Evolutionary conservation across 2,888 invertebrate genomes (phyloP).

Genomic region (Nowickia ferox): DNA sequence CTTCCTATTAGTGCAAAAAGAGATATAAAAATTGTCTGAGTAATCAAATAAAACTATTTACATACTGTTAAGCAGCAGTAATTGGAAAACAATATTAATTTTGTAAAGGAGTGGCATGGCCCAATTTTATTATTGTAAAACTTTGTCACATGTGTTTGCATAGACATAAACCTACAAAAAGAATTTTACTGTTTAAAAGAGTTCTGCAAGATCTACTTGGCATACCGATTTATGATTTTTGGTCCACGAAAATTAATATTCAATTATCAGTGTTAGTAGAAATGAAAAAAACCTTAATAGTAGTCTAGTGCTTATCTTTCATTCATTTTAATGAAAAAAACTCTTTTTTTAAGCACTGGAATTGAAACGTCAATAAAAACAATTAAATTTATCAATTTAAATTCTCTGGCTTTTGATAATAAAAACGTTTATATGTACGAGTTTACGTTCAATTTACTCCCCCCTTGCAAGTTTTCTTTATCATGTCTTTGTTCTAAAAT

Average conservation of each 20-base stretch:
- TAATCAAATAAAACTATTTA: no score
- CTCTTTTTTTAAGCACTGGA: not conserved
- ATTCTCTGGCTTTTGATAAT: not conserved
- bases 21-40: no score
- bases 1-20: no score
- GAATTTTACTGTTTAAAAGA: no score
- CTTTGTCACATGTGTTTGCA: no score
- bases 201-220: no score
- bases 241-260: not conserved
- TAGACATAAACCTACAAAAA: no score
- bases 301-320: not conserved
- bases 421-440: not conserved
- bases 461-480: not conserved
- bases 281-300: not conserved
- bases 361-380: not conserved
- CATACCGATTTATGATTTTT: not conserved
- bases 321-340: not conserved
- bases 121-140: no score
- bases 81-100: no score
- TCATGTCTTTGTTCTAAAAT: constrained; percentile 14
- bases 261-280: not conserved
- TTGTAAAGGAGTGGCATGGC: no score
- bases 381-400: not conserved
- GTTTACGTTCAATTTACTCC: not conserved
- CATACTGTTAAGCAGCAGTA: no score